phyloP scores from a whole-genome alignment of 2,113 vertebrate genomes.

The Silurus asotus region DNA sequence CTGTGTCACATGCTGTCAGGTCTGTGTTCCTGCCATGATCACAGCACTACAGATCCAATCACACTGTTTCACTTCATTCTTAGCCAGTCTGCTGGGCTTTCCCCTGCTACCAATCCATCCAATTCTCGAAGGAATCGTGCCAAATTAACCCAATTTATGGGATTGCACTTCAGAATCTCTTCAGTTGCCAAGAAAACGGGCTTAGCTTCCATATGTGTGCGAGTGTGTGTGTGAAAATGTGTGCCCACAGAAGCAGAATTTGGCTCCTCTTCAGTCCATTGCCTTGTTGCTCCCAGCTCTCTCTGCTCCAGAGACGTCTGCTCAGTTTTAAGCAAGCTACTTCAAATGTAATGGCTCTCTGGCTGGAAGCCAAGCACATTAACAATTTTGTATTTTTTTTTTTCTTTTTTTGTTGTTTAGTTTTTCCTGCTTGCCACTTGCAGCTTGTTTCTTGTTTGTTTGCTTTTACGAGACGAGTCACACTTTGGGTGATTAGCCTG shows the following conservation, averaged over 20 bases:
- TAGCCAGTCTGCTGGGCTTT: conserved; percentile 68
- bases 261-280: conserved; percentile 55
- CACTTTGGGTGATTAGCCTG: conserved; percentile 62
- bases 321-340: conserved; percentile 63
- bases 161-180: conserved; percentile 75
- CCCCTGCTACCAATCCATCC: conserved; percentile 69
- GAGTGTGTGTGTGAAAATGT: conserved; percentile 40
- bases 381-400: conserved; percentile 40
- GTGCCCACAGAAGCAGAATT: conserved; percentile 62
- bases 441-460: conserved; percentile 62
- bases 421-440: conserved; percentile 61
- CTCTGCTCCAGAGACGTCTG: conserved; percentile 60
- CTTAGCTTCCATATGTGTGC: conserved; percentile 57
- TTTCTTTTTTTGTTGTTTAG: conserved; percentile 19
- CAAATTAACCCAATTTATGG: conserved; percentile 80
- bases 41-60: conserved; percentile 66
- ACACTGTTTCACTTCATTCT: conserved; percentile 70
- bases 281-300: conserved; percentile 58
- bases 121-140: conserved; percentile 71
- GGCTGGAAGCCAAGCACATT: conserved; percentile 61
- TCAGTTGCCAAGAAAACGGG: conserved; percentile 72
- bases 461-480: conserved; percentile 59
- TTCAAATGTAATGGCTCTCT: conserved; percentile 66
- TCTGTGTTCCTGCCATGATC: conserved; percentile 65
- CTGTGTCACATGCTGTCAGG: conserved; percentile 63